A percentile compares a stretch with the other conserved stretches of the same genome.
Conservation (phyloP, 2,113 vertebrate species). For the Sigmodon hispidus region DNA sequence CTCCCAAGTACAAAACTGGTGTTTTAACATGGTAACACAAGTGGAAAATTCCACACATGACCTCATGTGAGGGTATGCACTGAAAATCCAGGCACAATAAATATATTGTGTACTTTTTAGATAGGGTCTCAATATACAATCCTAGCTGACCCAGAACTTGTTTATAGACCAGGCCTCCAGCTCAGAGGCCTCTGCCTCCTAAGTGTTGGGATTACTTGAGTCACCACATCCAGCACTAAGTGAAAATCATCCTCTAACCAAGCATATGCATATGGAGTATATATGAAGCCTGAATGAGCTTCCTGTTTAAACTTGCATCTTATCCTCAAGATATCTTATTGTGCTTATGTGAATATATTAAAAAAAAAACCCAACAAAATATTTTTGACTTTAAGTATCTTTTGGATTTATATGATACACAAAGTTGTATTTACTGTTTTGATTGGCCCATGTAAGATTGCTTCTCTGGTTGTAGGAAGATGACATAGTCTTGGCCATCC, state of each 20-base stretch:
- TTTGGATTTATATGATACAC: background rate
- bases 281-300: background rate
- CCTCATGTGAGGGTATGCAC: background rate
- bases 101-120: background rate
- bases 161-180: background rate
- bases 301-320: background rate
- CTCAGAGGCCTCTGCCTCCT: background rate
- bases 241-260: background rate
- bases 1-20: background rate
- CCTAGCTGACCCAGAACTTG: background rate
- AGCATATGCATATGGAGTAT: background rate
- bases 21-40: background rate
- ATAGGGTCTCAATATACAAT: background rate
- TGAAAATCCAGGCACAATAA: background rate
- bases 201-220: accelerated
- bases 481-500: background rate
- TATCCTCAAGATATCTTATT: background rate
- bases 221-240: background rate
- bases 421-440: slow-evolving; percentile 27
- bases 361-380: no score
- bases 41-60: background rate
- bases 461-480: background rate
- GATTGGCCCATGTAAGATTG: background rate
- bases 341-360: background rate
- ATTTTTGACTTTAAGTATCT: background rate